Evolutionary conservation across 1,140 invertebrate species (phyloP).

Genomic region (Caenorhabditis inopinata): DNA sequence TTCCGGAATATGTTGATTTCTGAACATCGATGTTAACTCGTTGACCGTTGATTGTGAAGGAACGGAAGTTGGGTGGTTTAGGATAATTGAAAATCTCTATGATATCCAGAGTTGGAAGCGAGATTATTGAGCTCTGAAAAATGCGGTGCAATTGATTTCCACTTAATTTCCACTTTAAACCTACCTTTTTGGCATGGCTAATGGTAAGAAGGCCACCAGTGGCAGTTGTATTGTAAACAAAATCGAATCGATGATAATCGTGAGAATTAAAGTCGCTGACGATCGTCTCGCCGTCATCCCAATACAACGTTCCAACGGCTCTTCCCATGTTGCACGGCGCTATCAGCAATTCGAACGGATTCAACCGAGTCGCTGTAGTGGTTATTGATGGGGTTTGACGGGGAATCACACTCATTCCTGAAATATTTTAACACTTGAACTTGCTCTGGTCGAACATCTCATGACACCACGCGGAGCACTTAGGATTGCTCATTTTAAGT

Average conservation of each 20-base stretch:
- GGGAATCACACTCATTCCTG: conserved; percentile 45
- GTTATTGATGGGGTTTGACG: conserved; percentile 38
- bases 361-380: conserved; percentile 35
- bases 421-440: too few species aligned
- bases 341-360: conserved; percentile 53
- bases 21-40: conserved; percentile 38
- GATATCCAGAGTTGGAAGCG: conserved; percentile 38
- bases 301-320: conserved; percentile 75
- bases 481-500: too few species aligned
- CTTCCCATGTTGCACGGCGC: conserved; percentile 49
- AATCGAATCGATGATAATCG: conserved; percentile 18
- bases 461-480: too few species aligned
- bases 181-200: not conserved
- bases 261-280: conserved; percentile 39
- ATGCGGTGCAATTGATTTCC: not conserved
- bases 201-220: conserved; percentile 4
- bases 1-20: conserved; percentile 35
- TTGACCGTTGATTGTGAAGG: conserved; percentile 45
- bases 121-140: conserved; percentile 35
- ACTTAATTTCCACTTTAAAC: not conserved
- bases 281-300: conserved; percentile 75
- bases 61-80: conserved; percentile 30
- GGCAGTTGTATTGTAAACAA: conserved; percentile 12
- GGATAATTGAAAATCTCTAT: conserved; percentile 50
- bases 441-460: too few species aligned